These are phyloP conservation scores for Meriones unguiculatus DNA, from an alignment of 2,113 vertebrate species.

Conservation along the genomic window DNA sequence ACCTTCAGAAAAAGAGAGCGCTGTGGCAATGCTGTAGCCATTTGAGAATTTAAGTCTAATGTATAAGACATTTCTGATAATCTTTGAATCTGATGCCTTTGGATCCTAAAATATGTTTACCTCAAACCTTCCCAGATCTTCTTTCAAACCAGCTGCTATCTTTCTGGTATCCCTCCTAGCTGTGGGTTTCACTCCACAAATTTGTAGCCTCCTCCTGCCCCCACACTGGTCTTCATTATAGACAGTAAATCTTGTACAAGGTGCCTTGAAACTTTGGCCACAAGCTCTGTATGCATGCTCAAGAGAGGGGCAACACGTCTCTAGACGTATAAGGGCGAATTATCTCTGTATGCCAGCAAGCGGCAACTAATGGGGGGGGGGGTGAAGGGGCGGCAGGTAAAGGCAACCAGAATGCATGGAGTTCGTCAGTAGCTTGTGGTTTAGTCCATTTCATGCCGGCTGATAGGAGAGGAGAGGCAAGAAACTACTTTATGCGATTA, in stretches of 20 bases:
- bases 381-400: accelerated
- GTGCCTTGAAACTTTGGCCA: slow-evolving; percentile 49
- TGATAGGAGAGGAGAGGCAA: slow-evolving; percentile 64
- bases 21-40: background rate
- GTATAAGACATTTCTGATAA: slow-evolving; percentile 13
- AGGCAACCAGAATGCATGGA: background rate
- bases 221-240: background rate
- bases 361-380: background rate
- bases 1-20: background rate
- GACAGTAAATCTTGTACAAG: slow-evolving; percentile 42
- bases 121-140: background rate
- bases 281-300: slow-evolving; percentile 29
- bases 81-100: background rate
- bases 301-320: slow-evolving; percentile 37
- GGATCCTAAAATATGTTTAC: background rate
- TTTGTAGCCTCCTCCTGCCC: background rate
- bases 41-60: background rate
- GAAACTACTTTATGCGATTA: slow-evolving; percentile 73
- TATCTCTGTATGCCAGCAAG: slow-evolving; percentile 35
- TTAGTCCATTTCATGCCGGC: slow-evolving; percentile 40
- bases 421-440: slow-evolving; percentile 50
- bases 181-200: slow-evolving; percentile 26
- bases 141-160: slow-evolving; percentile 26
- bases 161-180: slow-evolving; percentile 4
- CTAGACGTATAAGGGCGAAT: slow-evolving; percentile 49